Evolutionary conservation across 2,797 vertebrate genomes (phyloP).

Genomic region (Cryptoprocta ferox): DNA sequence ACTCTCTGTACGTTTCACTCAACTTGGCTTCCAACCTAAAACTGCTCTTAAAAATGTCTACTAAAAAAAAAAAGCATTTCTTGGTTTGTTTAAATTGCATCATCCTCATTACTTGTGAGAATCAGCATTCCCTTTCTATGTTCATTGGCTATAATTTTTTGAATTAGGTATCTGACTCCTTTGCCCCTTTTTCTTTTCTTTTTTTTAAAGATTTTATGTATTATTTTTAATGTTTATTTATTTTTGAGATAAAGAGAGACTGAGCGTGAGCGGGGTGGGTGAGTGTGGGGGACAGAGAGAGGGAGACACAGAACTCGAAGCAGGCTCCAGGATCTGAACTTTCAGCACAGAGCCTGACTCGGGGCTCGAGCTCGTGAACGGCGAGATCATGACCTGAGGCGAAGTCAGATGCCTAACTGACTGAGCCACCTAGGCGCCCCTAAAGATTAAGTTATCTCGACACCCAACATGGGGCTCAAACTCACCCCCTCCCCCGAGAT

Average conservation of each 20-base stretch:
- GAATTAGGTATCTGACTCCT: neutral
- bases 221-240: too few relatives aligned
- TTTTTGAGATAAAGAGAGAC: too few relatives aligned
- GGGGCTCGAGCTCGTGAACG: too few relatives aligned
- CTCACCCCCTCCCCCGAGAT: neutral
- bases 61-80: neutral
- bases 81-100: neutral
- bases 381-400: too few relatives aligned
- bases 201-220: neutral
- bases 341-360: too few relatives aligned
- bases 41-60: neutral
- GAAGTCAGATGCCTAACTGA: too few relatives aligned
- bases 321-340: too few relatives aligned
- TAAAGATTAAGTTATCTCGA: neutral
- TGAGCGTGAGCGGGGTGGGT: too few relatives aligned
- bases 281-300: too few relatives aligned
- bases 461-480: neutral
- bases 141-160: neutral
- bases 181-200: neutral
- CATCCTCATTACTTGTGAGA: neutral
- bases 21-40: neutral
- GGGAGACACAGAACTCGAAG: too few relatives aligned
- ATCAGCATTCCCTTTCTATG: neutral
- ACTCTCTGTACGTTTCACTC: neutral
- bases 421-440: too few relatives aligned